Evolutionary conservation across 2,888 invertebrate species (phyloP).

Genomic region (Suillia variegata): DNA sequence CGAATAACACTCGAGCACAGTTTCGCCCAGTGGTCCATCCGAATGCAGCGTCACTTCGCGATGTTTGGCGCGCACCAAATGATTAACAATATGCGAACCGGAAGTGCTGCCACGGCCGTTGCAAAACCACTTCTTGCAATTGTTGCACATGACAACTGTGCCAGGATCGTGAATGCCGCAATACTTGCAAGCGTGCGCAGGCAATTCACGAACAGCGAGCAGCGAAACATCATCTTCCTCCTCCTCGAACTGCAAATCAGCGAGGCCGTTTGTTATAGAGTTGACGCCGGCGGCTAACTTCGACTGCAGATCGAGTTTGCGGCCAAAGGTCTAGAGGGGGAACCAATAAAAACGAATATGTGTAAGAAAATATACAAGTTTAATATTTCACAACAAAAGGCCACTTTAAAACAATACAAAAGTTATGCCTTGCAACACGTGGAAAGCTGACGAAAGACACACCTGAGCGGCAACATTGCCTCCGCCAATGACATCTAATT

Average conservation of each 20-base stretch:
- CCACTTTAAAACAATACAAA: background rate
- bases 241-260: slow-evolving; percentile 92
- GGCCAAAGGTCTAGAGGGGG: slow-evolving; percentile 67
- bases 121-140: slow-evolving; percentile 99
- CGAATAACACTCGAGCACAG: slow-evolving; percentile 97
- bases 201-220: slow-evolving; percentile 84
- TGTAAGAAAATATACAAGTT: slow-evolving; percentile 22
- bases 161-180: slow-evolving; percentile 72
- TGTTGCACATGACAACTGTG: slow-evolving; percentile 97
- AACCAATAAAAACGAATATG: slow-evolving; percentile 13
- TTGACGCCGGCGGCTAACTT: slow-evolving; percentile 74
- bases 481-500: slow-evolving; percentile 67
- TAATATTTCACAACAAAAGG: slow-evolving; percentile 6
- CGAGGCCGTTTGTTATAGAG: slow-evolving; percentile 75
- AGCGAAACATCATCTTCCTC: slow-evolving; percentile 93
- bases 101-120: slow-evolving; percentile 98
- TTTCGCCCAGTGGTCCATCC: slow-evolving; percentile 97
- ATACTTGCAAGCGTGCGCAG: slow-evolving; percentile 85
- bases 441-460: background rate
- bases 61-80: slow-evolving; percentile 97
- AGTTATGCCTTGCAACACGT: background rate
- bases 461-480: no score
- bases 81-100: slow-evolving; percentile 98
- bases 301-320: slow-evolving; percentile 65
- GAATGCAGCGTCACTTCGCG: slow-evolving; percentile 98